Conservation (phyloP, 2,797 vertebrate genomes). For the Erethizon dorsatum region DNA sequence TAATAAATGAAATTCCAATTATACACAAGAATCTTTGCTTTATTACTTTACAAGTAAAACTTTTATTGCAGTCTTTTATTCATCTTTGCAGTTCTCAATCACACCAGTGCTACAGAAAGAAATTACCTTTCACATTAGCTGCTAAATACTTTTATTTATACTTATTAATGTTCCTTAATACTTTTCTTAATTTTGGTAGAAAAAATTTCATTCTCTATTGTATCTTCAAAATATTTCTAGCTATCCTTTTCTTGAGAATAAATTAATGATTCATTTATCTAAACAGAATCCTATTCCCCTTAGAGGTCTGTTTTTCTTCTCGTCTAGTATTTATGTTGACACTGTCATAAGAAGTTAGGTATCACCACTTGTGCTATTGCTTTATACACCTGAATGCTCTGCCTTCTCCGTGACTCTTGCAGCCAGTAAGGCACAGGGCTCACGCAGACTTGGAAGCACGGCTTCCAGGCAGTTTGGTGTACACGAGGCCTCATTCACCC, state of each 20-base stretch:
- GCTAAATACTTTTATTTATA: background rate
- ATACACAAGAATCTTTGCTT: background rate
- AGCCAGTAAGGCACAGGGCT: background rate
- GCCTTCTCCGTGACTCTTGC: background rate
- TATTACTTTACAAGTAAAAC: background rate
- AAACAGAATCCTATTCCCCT: background rate
- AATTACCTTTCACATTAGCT: background rate
- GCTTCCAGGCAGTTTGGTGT: background rate
- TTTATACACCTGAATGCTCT: background rate
- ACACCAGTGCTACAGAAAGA: background rate
- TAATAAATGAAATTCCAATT: background rate
- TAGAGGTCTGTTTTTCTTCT: background rate
- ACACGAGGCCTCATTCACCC: background rate
- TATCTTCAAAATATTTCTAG: background rate
- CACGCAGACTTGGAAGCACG: background rate
- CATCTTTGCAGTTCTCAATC: background rate
- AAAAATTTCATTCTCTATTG: constrained; percentile 8
- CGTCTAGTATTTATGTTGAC: background rate
- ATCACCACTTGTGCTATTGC: fast-evolving
- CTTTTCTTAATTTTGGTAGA: background rate
- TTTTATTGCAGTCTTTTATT: background rate
- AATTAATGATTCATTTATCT: background rate
- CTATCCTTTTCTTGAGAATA: background rate
- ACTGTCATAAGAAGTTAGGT: background rate
- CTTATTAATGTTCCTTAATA: background rate